phyloP scores from a whole-genome alignment of 2,797 vertebrate genomes.

The Scarus forsteni region DNA sequence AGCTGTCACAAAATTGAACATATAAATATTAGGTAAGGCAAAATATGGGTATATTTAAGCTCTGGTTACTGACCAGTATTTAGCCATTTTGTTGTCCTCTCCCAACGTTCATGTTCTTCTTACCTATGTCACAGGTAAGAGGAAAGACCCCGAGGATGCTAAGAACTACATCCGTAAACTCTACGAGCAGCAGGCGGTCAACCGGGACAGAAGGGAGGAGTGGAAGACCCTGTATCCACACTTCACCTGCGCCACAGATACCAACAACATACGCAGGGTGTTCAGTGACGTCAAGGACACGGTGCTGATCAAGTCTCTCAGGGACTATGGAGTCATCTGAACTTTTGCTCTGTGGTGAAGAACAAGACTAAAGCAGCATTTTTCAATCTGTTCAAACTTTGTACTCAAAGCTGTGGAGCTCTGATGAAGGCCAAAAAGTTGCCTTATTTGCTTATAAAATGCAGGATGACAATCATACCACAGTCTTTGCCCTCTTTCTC shows the following conservation, averaged over 20 bases:
- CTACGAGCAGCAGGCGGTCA: slow-evolving; percentile 79
- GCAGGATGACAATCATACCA: slow-evolving; percentile 3
- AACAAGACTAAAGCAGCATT: not conserved
- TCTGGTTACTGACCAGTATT: not conserved
- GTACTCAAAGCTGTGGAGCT: not conserved
- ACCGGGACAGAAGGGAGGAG: slow-evolving; percentile 57
- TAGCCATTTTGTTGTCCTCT: not conserved
- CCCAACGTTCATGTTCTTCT: not conserved
- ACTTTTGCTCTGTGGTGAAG: not conserved
- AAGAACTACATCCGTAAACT: slow-evolving; percentile 78
- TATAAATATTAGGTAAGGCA: too few relatives aligned
- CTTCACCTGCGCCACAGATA: slow-evolving; percentile 89
- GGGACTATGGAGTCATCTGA: slow-evolving; percentile 84
- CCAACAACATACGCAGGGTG: slow-evolving; percentile 84
- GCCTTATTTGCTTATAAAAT: not conserved
- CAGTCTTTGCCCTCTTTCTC: not conserved
- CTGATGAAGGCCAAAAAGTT: not conserved
- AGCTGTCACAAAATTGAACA: too few relatives aligned
- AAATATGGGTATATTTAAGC: not conserved
- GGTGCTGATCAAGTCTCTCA: slow-evolving; percentile 80
- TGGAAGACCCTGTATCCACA: slow-evolving; percentile 83
- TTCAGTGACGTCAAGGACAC: slow-evolving; percentile 85
- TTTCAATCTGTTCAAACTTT: not conserved
- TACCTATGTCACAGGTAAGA: slow-evolving; percentile 68
- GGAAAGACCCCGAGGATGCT: slow-evolving; percentile 69